Evolutionary conservation across 1,140 invertebrate genomes (phyloP), one percentile per base, ranked within the genome.

Genomic region (Drosophila trapezifrons): DNA sequence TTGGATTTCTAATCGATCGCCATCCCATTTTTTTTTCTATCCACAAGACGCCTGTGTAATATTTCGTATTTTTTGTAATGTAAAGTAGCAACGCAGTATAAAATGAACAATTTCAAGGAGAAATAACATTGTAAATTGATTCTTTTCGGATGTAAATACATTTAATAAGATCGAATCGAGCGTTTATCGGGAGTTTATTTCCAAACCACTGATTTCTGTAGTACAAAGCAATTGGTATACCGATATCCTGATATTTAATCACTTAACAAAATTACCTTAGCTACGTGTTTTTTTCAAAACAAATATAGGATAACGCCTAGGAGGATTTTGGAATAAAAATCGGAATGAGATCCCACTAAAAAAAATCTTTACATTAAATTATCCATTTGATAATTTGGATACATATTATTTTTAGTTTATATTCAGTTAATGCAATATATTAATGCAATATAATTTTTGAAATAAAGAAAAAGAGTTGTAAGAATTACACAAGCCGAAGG

Each of bases 381-480:
- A 32, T 13, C 6, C 12, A 32, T 9, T 38, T 38, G 35, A 38
- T 38, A 38, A n/a, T 38, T 6, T 32, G 2, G 6, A n/a, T 15
- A 35, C 27, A 20, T 52, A 15, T 15, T 35, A 49, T 2, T 52
- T 32, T 18, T 52, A 35, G 49, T 35, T 52, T 20, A 3, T 35
- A 52, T 35, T 35, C 49, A 52, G 7, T 35, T 35, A 15, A 20
- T 52, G 49, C 47, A 49, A 49, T 49, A 49, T 17, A 27, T 27
- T 17, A 49, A 49, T 17, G 47, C 49, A 52, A 52, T 52, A 52
- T 52, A 1, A 52, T 52, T 52, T 52, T 52, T 52, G 29, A 52
- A 52, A 52, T 35, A 52, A 52, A 52, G 18, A 20, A 35, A 35
- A 52, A 10, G 8, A 18, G 18, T 35, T 52, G 29, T 52, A 35